Percentiles rank a stretch among this genome's conserved stretches.
These are phyloP conservation scores for Pipa parva DNA, from an alignment of 2,113 vertebrate genomes.

Conservation along the genomic window DNA sequence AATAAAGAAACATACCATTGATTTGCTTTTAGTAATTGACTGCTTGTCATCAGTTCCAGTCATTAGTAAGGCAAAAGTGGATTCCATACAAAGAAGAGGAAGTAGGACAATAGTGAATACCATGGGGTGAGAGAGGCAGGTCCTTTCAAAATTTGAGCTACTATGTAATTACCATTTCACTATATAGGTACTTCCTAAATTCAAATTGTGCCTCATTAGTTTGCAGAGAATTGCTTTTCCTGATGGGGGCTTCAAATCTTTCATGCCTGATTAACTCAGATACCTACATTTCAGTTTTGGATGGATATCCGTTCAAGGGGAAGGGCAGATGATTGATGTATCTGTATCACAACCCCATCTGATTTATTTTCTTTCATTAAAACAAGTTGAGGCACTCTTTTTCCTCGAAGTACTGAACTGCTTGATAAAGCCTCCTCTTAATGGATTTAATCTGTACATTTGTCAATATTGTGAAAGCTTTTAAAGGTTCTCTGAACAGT, in stretches of 20 bases:
- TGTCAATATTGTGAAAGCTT: no score
- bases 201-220: constrained; percentile 36
- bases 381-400: constrained; percentile 1
- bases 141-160: constrained; percentile 6
- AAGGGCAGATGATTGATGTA: constrained; percentile 19
- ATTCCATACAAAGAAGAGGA: no score
- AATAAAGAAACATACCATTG: no score
- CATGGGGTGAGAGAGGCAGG: not conserved
- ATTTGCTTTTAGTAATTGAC: no score
- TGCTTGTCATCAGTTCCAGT: no score
- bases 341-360: not conserved
- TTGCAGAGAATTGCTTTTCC: constrained; percentile 25
- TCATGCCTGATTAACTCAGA: constrained; percentile 28
- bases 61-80: no score
- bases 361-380: not conserved
- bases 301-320: constrained; percentile 12
- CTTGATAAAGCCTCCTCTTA: not conserved
- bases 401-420: not conserved
- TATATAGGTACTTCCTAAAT: constrained; percentile 16
- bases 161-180: constrained; percentile 17
- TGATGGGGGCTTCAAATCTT: constrained; percentile 21
- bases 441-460: not conserved
- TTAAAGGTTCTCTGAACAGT: no score
- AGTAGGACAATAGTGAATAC: not conserved
- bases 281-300: constrained; percentile 10